Evolutionary conservation across 2,797 vertebrate species (phyloP).

Genomic region (Dipus sagitta): DNA sequence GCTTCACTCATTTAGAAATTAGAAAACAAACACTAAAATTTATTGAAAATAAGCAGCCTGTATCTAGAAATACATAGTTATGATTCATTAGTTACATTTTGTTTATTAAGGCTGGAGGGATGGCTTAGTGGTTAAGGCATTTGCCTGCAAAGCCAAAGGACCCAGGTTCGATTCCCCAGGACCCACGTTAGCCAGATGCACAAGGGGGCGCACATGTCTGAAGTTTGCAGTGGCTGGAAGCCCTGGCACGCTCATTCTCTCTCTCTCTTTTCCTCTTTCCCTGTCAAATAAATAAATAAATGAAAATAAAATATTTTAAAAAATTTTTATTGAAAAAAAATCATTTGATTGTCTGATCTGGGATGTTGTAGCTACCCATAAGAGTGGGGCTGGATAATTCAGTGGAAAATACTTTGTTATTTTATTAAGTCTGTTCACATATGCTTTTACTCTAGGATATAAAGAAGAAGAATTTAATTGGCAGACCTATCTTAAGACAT

Average conservation of each 20-base stretch:
- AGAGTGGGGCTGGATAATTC: background rate
- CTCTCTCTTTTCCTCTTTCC: no score
- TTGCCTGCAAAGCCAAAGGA: no score
- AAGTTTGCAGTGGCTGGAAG: no score
- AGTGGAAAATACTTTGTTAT: slow-evolving; percentile 1
- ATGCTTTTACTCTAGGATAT: slow-evolving; percentile 88
- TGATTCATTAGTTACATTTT: slow-evolving; percentile 32
- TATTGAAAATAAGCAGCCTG: background rate
- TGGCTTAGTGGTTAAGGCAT: no score
- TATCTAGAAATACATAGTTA: slow-evolving; percentile 13
- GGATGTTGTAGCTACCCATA: background rate
- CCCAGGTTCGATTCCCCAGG: no score
- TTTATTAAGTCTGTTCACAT: slow-evolving; percentile 7
- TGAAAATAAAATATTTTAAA: no score
- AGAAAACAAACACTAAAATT: background rate
- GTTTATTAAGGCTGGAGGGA: background rate
- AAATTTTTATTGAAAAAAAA: background rate
- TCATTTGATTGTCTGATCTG: slow-evolving; percentile 6
- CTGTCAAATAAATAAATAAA: no score
- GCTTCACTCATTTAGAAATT: background rate
- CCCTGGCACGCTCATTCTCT: no score
- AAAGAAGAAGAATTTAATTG: slow-evolving; percentile 95
- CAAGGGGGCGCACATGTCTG: no score
- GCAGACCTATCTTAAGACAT: slow-evolving; percentile 93
- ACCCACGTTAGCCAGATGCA: no score